Base-by-base conservation (phyloP, 2,113 vertebrate species). In the Prochilodus magdalenae region DNA sequence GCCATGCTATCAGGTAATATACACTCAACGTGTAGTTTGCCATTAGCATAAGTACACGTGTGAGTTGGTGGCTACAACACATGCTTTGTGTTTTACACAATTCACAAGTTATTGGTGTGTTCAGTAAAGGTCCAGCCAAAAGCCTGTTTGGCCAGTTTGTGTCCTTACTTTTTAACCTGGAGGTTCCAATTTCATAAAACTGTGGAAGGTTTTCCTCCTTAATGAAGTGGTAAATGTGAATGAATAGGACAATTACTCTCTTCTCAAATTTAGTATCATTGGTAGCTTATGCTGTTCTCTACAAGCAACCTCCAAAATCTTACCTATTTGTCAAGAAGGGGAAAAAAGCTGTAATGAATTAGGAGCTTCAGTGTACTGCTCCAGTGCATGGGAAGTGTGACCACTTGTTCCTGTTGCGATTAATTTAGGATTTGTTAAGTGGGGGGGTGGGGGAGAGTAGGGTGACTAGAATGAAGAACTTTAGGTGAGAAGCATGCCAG, bases 1-100 rank as follows among this genome's bases (percentile, higher is more conserved):
- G 96, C 97, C 91, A 98, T 99, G 97, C 94, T 98, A 96, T 98
- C 98, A 98, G 97, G 97, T 99, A 98, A 97, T 95, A 93, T 91
- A 89, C 92, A 88, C 93, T 83, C 88, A 90, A 36, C n/a, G 51
- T 26, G 22, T 24, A 62, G 49, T 72, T 67, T 44, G 66, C 33
- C 40, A 4, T 53, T 14, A 1, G 8, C 8, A 14, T 4, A 30
- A 14, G 15, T 20, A 5, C 53, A 22, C 12, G 13, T 36, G 8
- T 36, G 1, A 24, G 29, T 2, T 30, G 51, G 27, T 59, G 73
- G 4, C 51, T 33, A 16, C 53, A 29, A 30, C 51, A 13, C 44
- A 10, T n/a, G n/a, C n/a, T n/a, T 11, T 26, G 36, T 53, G 51
- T 81, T 74, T 59, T 15, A 40, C 13, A 4, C 22, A 24, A 44